Conservation (phyloP, 2,888 invertebrate genomes). For the Thecophora atra region DNA sequence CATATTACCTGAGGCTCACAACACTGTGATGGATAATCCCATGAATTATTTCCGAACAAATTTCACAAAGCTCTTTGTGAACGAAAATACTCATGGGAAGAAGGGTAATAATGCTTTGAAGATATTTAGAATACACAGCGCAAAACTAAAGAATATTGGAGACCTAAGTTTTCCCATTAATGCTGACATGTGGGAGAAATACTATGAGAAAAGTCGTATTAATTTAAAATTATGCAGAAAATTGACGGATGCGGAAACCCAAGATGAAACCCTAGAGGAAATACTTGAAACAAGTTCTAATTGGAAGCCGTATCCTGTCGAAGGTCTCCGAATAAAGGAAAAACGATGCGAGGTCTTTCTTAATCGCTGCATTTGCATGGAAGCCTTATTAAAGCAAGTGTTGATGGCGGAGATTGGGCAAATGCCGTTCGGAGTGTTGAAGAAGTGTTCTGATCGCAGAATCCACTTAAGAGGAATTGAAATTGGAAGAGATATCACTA, state of each 20-base stretch:
- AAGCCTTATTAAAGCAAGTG: slow-evolving; percentile 46
- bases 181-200: slow-evolving; percentile 70
- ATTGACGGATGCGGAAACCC: slow-evolving; percentile 33
- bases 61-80: slow-evolving; percentile 38
- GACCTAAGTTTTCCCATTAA: slow-evolving; percentile 74
- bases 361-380: slow-evolving; percentile 47
- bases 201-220: slow-evolving; percentile 50
- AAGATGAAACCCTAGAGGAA: slow-evolving; percentile 26
- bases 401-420: slow-evolving; percentile 35
- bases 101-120: slow-evolving; percentile 37
- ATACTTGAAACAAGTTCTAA: slow-evolving; percentile 45
- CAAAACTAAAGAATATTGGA: slow-evolving; percentile 69
- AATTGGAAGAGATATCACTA: background rate
- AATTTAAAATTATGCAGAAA: slow-evolving; percentile 38
- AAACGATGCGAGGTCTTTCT: slow-evolving; percentile 54
- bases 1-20: too few relatives aligned
- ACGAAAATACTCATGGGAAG: background rate
- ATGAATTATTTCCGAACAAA: slow-evolving; percentile 37
- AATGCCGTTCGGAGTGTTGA: slow-evolving; percentile 41
- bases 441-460: slow-evolving; percentile 25
- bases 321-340: slow-evolving; percentile 40
- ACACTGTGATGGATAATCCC: slow-evolving; percentile 44
- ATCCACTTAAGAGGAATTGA: background rate
- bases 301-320: slow-evolving; percentile 53
- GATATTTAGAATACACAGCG: slow-evolving; percentile 71